Conservation (phyloP, 2,113 vertebrate genomes). For the Heterotis niloticus region DNA sequence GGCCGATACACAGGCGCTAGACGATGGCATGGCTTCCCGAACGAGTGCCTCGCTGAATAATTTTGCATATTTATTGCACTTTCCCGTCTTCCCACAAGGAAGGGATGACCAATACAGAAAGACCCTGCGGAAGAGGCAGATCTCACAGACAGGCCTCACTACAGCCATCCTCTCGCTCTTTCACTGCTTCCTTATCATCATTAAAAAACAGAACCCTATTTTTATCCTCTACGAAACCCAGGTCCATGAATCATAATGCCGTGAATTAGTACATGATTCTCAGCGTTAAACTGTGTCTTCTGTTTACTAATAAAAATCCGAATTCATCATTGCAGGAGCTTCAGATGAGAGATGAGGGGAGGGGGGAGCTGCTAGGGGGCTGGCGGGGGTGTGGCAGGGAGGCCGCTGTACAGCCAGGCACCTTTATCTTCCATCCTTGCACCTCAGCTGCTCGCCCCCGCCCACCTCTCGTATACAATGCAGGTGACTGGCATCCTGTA, state of each 20-base stretch:
- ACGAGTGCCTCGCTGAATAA: neutral
- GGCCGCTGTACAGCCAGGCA: neutral
- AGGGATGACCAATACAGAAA: no score
- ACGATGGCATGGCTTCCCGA: neutral
- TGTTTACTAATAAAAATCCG: no score
- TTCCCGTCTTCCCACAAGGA: neutral
- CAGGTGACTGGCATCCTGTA: neutral
- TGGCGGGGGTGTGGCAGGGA: neutral
- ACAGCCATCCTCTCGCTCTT: neutral
- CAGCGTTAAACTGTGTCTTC: no score
- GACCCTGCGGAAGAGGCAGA: neutral
- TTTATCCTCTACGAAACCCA: neutral
- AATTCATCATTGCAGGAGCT: no score
- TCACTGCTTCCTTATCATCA: neutral
- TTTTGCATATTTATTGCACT: neutral
- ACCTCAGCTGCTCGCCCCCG: no score
- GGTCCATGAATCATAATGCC: neutral
- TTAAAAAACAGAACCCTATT: neutral
- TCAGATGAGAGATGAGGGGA: neutral
- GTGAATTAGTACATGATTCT: no score
- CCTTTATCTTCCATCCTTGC: neutral
- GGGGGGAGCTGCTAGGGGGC: neutral
- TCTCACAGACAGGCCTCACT: no score
- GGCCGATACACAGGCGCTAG: neutral
- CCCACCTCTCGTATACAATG: no score